These are phyloP conservation scores for Montipora foliosa DNA, from an alignment of 64 coral and sea anemone species.

Conservation along the genomic window DNA sequence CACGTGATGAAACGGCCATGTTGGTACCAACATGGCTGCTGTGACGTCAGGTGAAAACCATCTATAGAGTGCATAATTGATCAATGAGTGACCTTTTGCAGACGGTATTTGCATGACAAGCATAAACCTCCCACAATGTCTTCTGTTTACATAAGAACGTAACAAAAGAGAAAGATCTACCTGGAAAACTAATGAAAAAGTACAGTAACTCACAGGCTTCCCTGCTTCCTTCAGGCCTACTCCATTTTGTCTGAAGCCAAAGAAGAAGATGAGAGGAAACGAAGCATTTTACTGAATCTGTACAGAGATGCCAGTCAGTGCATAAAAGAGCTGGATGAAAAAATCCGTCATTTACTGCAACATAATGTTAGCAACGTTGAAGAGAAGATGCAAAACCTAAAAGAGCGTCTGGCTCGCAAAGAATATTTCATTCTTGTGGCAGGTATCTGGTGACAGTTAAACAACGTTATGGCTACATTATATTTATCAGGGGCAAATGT, in stretches of 20 bases:
- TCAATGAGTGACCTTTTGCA: too few species aligned
- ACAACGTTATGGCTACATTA: too few species aligned
- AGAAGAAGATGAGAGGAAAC: slow-evolving; percentile 12
- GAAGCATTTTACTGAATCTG: background rate
- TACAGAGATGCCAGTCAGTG: background rate
- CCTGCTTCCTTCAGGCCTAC: background rate
- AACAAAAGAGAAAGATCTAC: too few species aligned
- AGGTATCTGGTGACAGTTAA: background rate
- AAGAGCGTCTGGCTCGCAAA: background rate
- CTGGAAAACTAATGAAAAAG: too few species aligned
- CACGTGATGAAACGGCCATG: too few species aligned
- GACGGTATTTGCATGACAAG: too few species aligned
- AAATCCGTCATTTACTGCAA: background rate
- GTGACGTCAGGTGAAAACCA: too few species aligned
- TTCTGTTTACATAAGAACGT: too few species aligned
- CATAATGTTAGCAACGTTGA: background rate
- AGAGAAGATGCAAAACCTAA: background rate
- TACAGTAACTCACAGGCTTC: background rate
- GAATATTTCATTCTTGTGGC: slow-evolving; percentile 2
- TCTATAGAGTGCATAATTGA: too few species aligned
- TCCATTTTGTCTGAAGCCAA: slow-evolving; percentile 15
- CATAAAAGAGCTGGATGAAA: background rate
- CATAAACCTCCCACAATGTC: too few species aligned
- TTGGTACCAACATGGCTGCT: too few species aligned
- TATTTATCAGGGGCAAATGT: too few species aligned